Conservation (phyloP, 2,797 vertebrate species). For the Scolopax bukidnonensis region DNA sequence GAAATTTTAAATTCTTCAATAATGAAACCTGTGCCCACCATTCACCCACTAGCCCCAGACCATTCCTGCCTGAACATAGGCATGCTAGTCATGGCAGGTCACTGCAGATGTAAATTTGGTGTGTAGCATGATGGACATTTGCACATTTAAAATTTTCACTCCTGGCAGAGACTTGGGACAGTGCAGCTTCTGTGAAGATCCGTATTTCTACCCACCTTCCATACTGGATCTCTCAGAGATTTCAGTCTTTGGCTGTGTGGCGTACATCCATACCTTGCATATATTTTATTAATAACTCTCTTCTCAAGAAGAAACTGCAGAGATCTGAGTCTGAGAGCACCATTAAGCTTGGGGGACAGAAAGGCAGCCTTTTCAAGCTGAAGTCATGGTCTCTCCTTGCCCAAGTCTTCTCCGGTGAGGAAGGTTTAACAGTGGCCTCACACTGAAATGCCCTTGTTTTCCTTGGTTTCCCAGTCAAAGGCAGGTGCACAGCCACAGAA, state of each 20-base stretch:
- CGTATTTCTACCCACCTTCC: background rate
- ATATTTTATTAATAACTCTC: background rate
- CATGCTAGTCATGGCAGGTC: background rate
- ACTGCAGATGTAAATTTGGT: background rate
- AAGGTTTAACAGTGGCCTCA: background rate
- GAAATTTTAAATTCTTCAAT: background rate
- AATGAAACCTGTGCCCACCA: background rate
- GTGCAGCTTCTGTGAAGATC: background rate
- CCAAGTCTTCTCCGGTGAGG: background rate
- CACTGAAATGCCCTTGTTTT: background rate
- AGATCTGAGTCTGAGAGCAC: background rate
- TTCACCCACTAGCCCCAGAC: background rate
- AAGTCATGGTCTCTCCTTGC: background rate
- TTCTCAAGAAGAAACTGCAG: background rate
- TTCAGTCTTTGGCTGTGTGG: background rate
- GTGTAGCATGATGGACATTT: background rate
- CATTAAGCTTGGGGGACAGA: background rate
- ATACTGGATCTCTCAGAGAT: background rate
- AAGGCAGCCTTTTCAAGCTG: background rate
- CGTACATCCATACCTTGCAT: background rate
- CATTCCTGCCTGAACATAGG: background rate
- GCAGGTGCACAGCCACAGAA: constrained; percentile 83
- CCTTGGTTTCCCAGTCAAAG: constrained; percentile 81
- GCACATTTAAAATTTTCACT: background rate
- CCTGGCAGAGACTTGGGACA: background rate